These are phyloP conservation scores for Bradypodion pumilum DNA, from an alignment of 2,797 vertebrate genomes.

Conservation along the genomic window DNA sequence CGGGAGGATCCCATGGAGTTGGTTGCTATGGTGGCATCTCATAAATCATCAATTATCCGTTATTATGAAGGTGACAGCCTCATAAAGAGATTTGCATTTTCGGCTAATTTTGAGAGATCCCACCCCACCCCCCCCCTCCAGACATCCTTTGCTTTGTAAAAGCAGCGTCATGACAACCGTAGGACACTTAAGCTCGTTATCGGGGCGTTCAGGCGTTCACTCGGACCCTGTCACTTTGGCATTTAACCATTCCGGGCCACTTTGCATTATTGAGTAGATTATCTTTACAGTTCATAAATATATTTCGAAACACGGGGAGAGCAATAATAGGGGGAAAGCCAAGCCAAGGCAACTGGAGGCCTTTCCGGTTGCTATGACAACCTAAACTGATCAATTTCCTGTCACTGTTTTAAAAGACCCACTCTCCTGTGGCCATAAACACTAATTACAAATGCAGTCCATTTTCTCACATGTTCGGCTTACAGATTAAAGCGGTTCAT, in stretches of 20 bases:
- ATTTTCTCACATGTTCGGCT: conserved; percentile 77
- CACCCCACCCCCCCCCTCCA: conserved; percentile 47
- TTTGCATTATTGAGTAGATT: conserved; percentile 78
- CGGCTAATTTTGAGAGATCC: conserved; percentile 73
- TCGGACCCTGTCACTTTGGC: conserved; percentile 70
- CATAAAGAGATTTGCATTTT: conserved; percentile 79
- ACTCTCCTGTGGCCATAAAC: conserved; percentile 80
- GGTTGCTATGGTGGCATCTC: conserved; percentile 79
- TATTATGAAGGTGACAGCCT: conserved; percentile 79
- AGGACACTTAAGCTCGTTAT: conserved; percentile 74
- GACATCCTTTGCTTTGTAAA: conserved; percentile 76
- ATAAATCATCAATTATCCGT: conserved; percentile 83
- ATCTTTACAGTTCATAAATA: conserved; percentile 77
- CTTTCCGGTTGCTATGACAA: conserved; percentile 79
- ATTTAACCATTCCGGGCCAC: conserved; percentile 66
- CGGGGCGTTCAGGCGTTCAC: conserved; percentile 67
- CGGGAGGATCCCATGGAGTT: conserved; percentile 66
- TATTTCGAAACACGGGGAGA: conserved; percentile 71
- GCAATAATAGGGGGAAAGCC: conserved; percentile 57
- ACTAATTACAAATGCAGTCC: conserved; percentile 82
- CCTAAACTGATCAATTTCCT: conserved; percentile 87
- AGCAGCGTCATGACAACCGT: conserved; percentile 78
- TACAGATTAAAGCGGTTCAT: conserved; percentile 79
- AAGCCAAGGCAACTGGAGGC: conserved; percentile 63
- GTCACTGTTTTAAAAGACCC: conserved; percentile 79